Percentiles rank a stretch among this genome's conserved stretches.
Conservation (phyloP, 2,888 invertebrate genomes). For the Mythimna albipuncta region DNA sequence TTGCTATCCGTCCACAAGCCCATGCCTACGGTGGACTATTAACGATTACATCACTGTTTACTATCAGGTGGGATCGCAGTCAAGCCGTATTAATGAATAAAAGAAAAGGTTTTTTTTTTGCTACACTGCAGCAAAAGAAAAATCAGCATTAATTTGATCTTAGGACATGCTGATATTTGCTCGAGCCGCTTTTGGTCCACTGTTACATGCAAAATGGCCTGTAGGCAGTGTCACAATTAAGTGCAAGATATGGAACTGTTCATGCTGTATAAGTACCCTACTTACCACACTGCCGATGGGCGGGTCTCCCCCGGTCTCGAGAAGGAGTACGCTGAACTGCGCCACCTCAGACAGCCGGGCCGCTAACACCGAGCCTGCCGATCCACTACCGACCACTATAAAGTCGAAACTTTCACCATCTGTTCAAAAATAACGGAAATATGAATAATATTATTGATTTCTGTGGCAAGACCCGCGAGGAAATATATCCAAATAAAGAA, state of each 20-base stretch:
- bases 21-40: too few relatives aligned
- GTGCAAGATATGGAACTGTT: neutral
- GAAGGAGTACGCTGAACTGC: slow-evolving; percentile 69
- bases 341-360: slow-evolving; percentile 73
- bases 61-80: too few relatives aligned
- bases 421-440: slow-evolving; percentile 43
- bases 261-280: neutral
- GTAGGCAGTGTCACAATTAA: neutral
- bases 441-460: neutral
- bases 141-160: too few relatives aligned
- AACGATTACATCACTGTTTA: too few relatives aligned
- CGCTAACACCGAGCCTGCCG: slow-evolving; percentile 75
- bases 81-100: too few relatives aligned
- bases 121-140: too few relatives aligned
- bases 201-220: neutral
- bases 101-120: too few relatives aligned
- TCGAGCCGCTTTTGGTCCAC: neutral
- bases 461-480: too few relatives aligned
- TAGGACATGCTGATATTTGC: neutral
- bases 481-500: too few relatives aligned
- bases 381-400: slow-evolving; percentile 78
- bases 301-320: slow-evolving; percentile 78
- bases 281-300: slow-evolving; percentile 76
- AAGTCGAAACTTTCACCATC: slow-evolving; percentile 77
- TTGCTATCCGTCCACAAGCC: too few relatives aligned